These are phyloP conservation scores for Antennarius striatus DNA, from an alignment of 2,113 vertebrate species.

Conservation along the genomic window DNA sequence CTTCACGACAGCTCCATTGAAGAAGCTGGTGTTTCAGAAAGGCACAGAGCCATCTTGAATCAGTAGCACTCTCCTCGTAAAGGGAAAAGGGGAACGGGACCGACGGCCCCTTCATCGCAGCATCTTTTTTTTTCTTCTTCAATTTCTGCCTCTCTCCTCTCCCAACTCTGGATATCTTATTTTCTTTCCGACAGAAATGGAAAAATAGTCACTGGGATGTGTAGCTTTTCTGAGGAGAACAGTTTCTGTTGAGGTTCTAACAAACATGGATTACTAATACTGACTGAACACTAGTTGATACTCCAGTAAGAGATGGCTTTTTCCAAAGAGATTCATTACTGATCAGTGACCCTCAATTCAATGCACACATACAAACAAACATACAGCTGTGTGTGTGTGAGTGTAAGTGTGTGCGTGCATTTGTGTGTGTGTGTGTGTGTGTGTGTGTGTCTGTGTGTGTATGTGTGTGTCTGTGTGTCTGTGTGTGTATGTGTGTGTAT, in stretches of 20 bases:
- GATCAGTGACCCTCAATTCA: conserved; percentile 61
- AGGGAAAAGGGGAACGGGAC: conserved; percentile 74
- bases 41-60: conserved; percentile 83
- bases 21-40: conserved; percentile 83
- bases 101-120: conserved; percentile 61
- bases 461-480: background rate
- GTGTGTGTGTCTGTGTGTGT: conserved; percentile 1
- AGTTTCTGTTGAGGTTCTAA: conserved; percentile 75
- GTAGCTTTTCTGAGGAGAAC: conserved; percentile 73
- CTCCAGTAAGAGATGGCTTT: conserved; percentile 84
- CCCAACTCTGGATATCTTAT: conserved; percentile 56
- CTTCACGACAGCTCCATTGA: conserved; percentile 79
- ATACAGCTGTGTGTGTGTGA: conserved; percentile 39
- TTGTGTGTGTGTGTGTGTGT: conserved; percentile 21
- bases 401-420: conserved; percentile 7
- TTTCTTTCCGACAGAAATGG: conserved; percentile 82
- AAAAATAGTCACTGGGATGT: conserved; percentile 74
- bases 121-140: conserved; percentile 55
- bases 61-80: conserved; percentile 81
- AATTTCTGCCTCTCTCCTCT: conserved; percentile 31
- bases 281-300: conserved; percentile 77
- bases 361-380: conserved; percentile 72
- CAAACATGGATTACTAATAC: conserved; percentile 78
- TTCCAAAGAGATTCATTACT: conserved; percentile 78
- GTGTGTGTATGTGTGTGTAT: background rate